Conservation (phyloP, 2,888 invertebrate genomes). For the Horisme vitalbata region DNA sequence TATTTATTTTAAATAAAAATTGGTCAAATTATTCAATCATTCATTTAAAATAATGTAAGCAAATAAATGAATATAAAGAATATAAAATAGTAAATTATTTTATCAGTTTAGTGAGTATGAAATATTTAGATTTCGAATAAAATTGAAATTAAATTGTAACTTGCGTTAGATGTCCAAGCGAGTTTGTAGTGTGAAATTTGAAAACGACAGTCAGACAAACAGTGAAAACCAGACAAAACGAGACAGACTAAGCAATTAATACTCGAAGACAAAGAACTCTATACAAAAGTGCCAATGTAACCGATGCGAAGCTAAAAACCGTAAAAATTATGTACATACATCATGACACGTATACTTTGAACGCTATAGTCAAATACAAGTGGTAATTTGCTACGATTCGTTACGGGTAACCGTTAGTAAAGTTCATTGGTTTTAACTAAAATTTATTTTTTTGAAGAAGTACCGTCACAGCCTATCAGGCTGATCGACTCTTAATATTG, state of each 20-base stretch:
- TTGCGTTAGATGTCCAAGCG: too few relatives aligned
- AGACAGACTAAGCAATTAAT: conserved; percentile 48
- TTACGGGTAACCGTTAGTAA: conserved; percentile 39
- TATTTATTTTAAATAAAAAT: too few relatives aligned
- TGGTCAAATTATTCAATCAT: too few relatives aligned
- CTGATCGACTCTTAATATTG: too few relatives aligned
- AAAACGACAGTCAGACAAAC: conserved; percentile 10
- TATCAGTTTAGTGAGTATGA: too few relatives aligned
- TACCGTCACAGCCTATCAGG: too few relatives aligned
- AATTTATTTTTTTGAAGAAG: not conserved
- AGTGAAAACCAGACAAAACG: conserved; percentile 35
- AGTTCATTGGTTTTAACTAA: not conserved
- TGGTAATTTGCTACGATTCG: conserved; percentile 62
- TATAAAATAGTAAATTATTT: too few relatives aligned
- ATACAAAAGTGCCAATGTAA: conserved; percentile 37
- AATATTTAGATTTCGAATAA: too few relatives aligned
- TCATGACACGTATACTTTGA: conserved; percentile 40
- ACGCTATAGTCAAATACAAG: conserved; percentile 58
- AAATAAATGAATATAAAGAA: too few relatives aligned
- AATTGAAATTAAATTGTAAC: too few relatives aligned
- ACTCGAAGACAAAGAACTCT: conserved; percentile 40
- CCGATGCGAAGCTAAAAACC: conserved; percentile 47
- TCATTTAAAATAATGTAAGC: too few relatives aligned
- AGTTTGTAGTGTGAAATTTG: too few relatives aligned
- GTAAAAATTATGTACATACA: conserved; percentile 66